Percentiles rank a stretch among this genome's conserved stretches.
phyloP scores from a whole-genome alignment of 1,140 invertebrate species.

The Zaprionus tsacasi region DNA sequence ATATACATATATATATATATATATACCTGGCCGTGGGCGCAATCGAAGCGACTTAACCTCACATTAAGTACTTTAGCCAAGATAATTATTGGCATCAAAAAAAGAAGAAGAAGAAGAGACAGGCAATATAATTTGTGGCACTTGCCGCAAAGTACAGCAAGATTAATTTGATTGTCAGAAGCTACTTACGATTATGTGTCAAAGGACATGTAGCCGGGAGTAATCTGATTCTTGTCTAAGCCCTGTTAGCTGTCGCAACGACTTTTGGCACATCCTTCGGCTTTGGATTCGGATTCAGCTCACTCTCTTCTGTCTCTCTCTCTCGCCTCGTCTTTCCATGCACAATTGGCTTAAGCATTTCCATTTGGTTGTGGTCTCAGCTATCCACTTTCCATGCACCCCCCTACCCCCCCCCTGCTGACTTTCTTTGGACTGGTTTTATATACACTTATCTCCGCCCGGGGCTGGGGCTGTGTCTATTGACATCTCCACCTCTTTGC shows the following conservation, averaged over 20 bases:
- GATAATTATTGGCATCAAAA: slow-evolving; percentile 5
- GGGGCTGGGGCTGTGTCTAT: slow-evolving; percentile 20
- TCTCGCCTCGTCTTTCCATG: slow-evolving; percentile 62
- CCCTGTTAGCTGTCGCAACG: slow-evolving; percentile 49
- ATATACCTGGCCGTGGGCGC: neutral
- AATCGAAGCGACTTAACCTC: neutral
- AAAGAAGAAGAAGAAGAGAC: neutral
- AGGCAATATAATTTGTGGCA: slow-evolving; percentile 9
- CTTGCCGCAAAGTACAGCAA: neutral
- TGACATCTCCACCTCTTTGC: slow-evolving; percentile 40
- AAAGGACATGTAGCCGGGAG: slow-evolving; percentile 26
- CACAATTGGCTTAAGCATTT: slow-evolving; percentile 76
- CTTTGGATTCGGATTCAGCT: slow-evolving; percentile 11
- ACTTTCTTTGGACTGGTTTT: neutral
- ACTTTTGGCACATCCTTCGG: slow-evolving; percentile 52
- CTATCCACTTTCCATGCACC: slow-evolving; percentile 11
- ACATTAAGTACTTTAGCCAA: neutral
- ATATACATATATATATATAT: too few species aligned
- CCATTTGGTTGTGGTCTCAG: slow-evolving; percentile 51
- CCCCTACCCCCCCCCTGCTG: neutral
- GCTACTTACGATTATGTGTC: slow-evolving; percentile 39
- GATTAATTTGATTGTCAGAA: slow-evolving; percentile 46
- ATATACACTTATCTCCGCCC: neutral
- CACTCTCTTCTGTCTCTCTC: too few species aligned
- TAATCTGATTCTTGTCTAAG: slow-evolving; percentile 50